Evolutionary conservation across 2,888 invertebrate genomes (phyloP).

Genomic region (Alitta virens): DNA sequence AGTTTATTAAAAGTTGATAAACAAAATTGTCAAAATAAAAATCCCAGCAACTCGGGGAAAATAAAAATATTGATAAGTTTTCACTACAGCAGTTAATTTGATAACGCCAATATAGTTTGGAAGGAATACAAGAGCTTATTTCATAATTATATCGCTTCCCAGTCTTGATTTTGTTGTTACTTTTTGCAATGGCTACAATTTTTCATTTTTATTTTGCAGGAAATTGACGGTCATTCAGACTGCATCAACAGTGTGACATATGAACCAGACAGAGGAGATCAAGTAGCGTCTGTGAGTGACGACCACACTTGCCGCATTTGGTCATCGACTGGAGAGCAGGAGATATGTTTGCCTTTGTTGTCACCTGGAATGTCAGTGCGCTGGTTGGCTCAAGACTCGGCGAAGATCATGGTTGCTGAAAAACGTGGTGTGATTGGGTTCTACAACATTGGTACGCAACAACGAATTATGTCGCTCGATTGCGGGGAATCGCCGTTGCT

Average conservation of each 20-base stretch:
- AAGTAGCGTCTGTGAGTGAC: constrained; percentile 74
- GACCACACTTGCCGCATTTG: constrained; percentile 74
- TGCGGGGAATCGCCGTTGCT: constrained; percentile 63
- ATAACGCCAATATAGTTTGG: too few species aligned
- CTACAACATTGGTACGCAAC: constrained; percentile 70
- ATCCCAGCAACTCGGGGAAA: too few species aligned
- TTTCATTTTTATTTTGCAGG: constrained; percentile 49
- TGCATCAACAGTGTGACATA: constrained; percentile 71
- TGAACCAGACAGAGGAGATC: constrained; percentile 67
- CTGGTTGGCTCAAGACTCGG: constrained; percentile 70
- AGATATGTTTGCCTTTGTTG: constrained; percentile 65
- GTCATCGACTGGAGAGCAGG: constrained; percentile 60
- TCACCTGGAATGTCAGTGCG: constrained; percentile 65
- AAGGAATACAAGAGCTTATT: too few species aligned
- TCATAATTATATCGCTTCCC: too few species aligned
- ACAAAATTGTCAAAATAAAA: too few species aligned
- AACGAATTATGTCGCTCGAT: constrained; percentile 63
- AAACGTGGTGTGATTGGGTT: constrained; percentile 73
- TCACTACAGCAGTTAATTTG: too few species aligned
- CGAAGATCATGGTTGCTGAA: constrained; percentile 73
- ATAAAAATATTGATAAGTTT: too few species aligned
- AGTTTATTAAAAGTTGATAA: too few species aligned
- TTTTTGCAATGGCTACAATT: background rate
- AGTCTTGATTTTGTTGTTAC: too few species aligned
- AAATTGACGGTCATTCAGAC: constrained; percentile 66